Evolutionary conservation across 1,140 invertebrate species (phyloP), one percentile per base, ranked within the genome.

Genomic region (Pygmarrhopalites habei): DNA sequence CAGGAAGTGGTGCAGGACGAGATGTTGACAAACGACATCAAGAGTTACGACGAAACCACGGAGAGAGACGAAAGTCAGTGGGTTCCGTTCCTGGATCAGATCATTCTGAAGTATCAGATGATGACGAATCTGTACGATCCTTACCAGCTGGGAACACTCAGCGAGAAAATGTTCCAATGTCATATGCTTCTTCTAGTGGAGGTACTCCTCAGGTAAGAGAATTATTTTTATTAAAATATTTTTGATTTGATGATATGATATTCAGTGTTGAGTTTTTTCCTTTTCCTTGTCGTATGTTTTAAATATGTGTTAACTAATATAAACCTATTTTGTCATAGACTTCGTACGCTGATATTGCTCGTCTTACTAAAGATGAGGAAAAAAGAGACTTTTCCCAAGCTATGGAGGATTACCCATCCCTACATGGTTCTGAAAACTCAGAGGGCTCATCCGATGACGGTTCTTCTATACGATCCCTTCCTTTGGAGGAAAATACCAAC

Each of bases 151-250:
- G 62, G 7, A 46, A 64, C 28, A 64, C 62, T 19, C 35, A 53
- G 2, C 32, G 47, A n/a, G 62, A 64, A 52, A 30, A 58, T 49
- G 32, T 58, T 28, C 62, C 62, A n/a, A 64, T 58, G 52, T 32
- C 62, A 10, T 64, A 44, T 39, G 60, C 62, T 25, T n/a, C n/a
- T n/a, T 64, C 62, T n/a, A 64, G 62, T 56, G 62, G 62, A 2
- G 62, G 62, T 26, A 64, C 62, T 41, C 62, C 62, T 15, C 62
- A 64, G 62, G 62, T 64, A 14, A 58, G 2, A n/a, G n/a, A n/a
- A n/a, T n/a, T n/a, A n/a, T n/a, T n/a, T n/a, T n/a, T n/a, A n/a
- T n/a, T n/a, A n/a, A n/a, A n/a, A n/a, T n/a, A n/a, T n/a, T n/a
- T n/a, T n/a, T n/a, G n/a, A n/a, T n/a, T n/a, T n/a, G n/a, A n/a